Evolutionary conservation across 2,888 invertebrate species (phyloP).

Genomic region (Hemaris fuciformis): DNA sequence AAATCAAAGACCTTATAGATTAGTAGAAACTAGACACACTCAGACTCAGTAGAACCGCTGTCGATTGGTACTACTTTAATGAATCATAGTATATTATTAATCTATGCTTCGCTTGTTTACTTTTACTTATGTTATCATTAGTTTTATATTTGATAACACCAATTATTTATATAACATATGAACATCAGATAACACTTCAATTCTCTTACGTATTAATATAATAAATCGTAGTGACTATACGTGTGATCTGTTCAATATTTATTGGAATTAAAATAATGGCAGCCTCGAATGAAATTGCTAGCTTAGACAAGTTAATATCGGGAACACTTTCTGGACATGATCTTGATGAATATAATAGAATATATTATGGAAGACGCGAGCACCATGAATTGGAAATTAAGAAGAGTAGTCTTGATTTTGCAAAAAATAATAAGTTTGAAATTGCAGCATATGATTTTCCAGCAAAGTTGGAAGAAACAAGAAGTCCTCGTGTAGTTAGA

Average conservation of each 20-base stretch:
- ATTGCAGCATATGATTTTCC: conserved; percentile 88
- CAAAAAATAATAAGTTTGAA: conserved; percentile 84
- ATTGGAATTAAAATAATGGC: conserved; percentile 39
- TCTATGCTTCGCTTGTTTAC: too few relatives aligned
- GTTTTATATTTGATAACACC: too few relatives aligned
- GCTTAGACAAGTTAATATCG: conserved; percentile 58
- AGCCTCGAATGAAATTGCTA: conserved; percentile 46
- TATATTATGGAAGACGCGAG: conserved; percentile 89
- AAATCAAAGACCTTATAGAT: too few relatives aligned
- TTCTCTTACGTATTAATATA: not conserved
- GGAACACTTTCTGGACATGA: conserved; percentile 64
- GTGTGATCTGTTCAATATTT: not conserved
- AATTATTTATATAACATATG: not conserved
- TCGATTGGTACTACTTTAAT: too few relatives aligned
- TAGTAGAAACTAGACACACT: too few relatives aligned
- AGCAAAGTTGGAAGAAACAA: conserved; percentile 85
- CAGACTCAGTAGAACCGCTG: too few relatives aligned
- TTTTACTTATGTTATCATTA: too few relatives aligned
- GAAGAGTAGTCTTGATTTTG: conserved; percentile 63
- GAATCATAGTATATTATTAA: too few relatives aligned
- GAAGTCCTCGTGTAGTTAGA: conserved; percentile 87
- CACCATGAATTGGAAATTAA: conserved; percentile 78
- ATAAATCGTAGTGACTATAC: not conserved
- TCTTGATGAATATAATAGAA: conserved; percentile 84
- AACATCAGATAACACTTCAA: not conserved